These are phyloP conservation scores for Paracentrotus lividus DNA, from an alignment of 53 echinoderm and acorn worm genomes.

Conservation along the genomic window DNA sequence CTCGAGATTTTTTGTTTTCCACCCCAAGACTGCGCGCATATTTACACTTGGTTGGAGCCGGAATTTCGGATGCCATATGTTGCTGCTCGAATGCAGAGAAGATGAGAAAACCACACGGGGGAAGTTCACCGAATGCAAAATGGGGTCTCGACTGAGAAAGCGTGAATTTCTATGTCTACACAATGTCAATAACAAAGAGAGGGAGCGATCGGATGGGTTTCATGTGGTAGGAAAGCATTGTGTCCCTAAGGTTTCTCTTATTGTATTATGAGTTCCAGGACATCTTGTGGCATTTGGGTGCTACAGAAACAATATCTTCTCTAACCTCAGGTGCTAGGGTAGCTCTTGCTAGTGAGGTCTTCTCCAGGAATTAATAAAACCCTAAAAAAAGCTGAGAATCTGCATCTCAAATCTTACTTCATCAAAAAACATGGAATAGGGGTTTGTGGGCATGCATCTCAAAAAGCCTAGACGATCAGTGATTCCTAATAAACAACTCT, in stretches of 20 bases:
- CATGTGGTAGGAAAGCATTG: conserved; percentile 56
- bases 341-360: background rate
- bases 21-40: conserved; percentile 50
- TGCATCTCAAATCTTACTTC: background rate
- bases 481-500: background rate
- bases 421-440: background rate
- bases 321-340: conserved; percentile 12
- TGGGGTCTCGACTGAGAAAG: background rate
- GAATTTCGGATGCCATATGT: conserved; percentile 51
- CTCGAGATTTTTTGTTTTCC: conserved; percentile 43
- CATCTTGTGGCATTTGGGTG: conserved; percentile 37
- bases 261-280: conserved; percentile 13
- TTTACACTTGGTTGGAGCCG: conserved; percentile 55
- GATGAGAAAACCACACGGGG: conserved; percentile 65
- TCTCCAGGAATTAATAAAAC: background rate
- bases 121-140: conserved; percentile 59
- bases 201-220: conserved; percentile 29
- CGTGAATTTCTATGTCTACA: background rate
- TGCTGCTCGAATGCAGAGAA: conserved; percentile 55
- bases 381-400: background rate
- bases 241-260: background rate
- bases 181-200: conserved; percentile 60
- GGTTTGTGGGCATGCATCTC: background rate
- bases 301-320: conserved; percentile 12
- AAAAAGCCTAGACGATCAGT: background rate